These are phyloP conservation scores for Hirtodrosophila duncani DNA, from an alignment of 2,888 invertebrate genomes.

Conservation along the genomic window DNA sequence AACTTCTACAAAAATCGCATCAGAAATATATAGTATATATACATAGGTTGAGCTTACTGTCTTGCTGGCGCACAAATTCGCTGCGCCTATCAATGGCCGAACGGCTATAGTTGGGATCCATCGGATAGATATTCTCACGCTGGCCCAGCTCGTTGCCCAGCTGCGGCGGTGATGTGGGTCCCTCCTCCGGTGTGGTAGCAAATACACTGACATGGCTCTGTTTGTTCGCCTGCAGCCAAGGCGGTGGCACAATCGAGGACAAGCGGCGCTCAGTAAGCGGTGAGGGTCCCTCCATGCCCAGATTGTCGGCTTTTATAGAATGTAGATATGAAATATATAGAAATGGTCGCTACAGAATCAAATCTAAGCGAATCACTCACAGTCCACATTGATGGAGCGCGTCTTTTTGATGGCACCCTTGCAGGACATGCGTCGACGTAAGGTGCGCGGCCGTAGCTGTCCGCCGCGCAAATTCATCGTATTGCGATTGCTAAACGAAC, in stretches of 20 bases:
- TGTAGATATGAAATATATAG: not conserved
- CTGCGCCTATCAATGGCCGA: constrained; percentile 75
- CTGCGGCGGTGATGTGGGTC: constrained; percentile 47
- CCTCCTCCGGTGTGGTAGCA: constrained; percentile 76
- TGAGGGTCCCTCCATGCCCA: constrained; percentile 86
- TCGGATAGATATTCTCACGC: constrained; percentile 77
- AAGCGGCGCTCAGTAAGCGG: constrained; percentile 80
- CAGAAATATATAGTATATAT: not conserved
- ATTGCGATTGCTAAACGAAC: constrained; percentile 87
- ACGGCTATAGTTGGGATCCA: constrained; percentile 74
- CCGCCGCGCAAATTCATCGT: constrained; percentile 81
- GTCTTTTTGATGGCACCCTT: constrained; percentile 96
- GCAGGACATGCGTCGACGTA: constrained; percentile 89
- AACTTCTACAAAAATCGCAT: constrained; percentile 3
- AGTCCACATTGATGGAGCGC: constrained; percentile 93
- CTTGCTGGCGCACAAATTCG: constrained; percentile 76
- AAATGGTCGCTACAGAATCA: not conserved
- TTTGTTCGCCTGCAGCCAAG: constrained; percentile 77
- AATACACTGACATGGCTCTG: constrained; percentile 69
- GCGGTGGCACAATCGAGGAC: constrained; percentile 79
- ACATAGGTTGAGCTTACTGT: constrained; percentile 62
- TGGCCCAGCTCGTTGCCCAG: constrained; percentile 57
- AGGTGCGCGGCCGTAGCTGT: constrained; percentile 80
- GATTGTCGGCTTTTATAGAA: constrained; percentile 83
- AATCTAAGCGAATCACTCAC: constrained; percentile 81